phyloP scores from a whole-genome alignment of 2,113 vertebrate genomes.

The Tenrec ecaudatus region DNA sequence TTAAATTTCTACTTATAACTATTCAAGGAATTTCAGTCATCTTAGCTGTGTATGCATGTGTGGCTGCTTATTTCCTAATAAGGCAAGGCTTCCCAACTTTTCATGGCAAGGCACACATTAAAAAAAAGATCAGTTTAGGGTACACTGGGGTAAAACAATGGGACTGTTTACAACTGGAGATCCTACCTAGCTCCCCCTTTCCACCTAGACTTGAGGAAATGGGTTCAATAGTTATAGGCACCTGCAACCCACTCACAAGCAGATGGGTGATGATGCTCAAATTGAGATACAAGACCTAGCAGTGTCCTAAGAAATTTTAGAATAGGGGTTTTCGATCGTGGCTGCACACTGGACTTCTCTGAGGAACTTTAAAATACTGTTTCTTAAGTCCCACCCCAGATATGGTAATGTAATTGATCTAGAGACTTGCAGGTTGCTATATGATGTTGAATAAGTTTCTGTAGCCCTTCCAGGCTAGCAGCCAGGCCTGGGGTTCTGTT shows the following conservation, averaged over 20 bases:
- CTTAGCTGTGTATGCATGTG: background rate
- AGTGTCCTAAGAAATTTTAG: no score
- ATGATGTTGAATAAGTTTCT: background rate
- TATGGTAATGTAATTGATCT: background rate
- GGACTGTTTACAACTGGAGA: no score
- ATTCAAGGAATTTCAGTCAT: slow-evolving; percentile 20
- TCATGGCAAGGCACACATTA: background rate
- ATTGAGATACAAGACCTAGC: no score
- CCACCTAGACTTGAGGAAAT: no score
- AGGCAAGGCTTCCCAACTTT: background rate
- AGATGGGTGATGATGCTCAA: no score
- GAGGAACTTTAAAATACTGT: no score
- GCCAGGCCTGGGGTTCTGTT: background rate
- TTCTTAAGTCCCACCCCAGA: background rate
- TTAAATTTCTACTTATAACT: background rate
- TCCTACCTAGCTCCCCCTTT: no score
- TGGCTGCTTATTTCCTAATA: background rate
- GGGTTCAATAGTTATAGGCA: no score
- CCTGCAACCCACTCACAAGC: no score
- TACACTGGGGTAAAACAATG: background rate
- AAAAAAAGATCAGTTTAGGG: background rate
- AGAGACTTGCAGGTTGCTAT: background rate
- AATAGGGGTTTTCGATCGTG: no score
- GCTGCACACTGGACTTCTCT: no score
- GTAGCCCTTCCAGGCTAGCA: background rate